These are phyloP conservation scores for Melopsittacus undulatus DNA, from an alignment of 2,797 vertebrate species.

Conservation along the genomic window DNA sequence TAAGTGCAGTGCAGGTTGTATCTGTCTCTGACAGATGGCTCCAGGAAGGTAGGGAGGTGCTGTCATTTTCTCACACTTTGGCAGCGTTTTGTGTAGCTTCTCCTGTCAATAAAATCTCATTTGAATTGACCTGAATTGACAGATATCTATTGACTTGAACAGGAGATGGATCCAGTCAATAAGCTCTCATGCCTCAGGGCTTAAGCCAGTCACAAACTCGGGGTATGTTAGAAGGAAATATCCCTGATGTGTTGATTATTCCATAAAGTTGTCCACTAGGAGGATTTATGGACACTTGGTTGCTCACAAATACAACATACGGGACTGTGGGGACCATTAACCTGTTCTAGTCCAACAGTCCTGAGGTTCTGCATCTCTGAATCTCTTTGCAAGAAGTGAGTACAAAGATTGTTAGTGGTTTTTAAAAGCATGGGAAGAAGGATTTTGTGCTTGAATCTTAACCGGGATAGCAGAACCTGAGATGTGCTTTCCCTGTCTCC, in stretches of 20 bases:
- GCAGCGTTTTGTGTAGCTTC: conserved; percentile 18
- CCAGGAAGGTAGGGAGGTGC: conserved; percentile 7
- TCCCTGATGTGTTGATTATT: conserved; percentile 62
- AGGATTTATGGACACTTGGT: conserved; percentile 56
- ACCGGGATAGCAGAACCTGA: not conserved
- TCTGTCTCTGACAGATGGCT: conserved; percentile 14
- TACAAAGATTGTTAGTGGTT: not conserved
- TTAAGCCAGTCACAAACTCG: conserved; percentile 37
- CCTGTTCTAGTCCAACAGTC: conserved; percentile 22
- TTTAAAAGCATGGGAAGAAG: not conserved
- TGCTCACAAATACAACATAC: conserved; percentile 36
- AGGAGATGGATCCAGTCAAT: conserved; percentile 58
- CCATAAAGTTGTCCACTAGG: conserved; percentile 54
- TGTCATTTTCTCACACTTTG: conserved; percentile 29
- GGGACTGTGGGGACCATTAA: conserved; percentile 48
- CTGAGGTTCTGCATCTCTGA: conserved; percentile 17
- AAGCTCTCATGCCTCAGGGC: conserved; percentile 40
- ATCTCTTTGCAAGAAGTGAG: not conserved
- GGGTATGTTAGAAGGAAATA: conserved; percentile 35
- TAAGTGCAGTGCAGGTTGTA: not conserved
- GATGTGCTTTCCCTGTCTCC: rapidly evolving
- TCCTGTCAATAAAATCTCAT: conserved; percentile 44
- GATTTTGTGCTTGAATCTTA: not conserved
- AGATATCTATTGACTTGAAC: conserved; percentile 29
- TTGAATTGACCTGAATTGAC: conserved; percentile 62